Percentiles rank a stretch among this genome's conserved stretches.
phyloP scores from a whole-genome alignment of 1,140 invertebrate species.

The Nasonia vitripennis region DNA sequence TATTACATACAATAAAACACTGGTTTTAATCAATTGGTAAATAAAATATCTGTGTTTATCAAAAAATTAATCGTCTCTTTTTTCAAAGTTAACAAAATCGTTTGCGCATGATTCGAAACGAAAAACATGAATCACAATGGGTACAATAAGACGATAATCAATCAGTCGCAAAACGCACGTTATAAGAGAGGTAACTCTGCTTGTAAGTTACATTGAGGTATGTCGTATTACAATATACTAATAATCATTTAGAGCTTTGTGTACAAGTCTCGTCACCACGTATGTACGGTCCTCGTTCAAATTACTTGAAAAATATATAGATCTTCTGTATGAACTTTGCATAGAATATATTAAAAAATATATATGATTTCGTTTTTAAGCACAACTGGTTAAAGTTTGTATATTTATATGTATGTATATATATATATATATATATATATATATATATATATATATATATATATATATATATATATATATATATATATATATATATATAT shows the following conservation, averaged over 20 bases:
- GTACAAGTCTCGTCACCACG: slow-evolving; percentile 47
- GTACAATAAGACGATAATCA: slow-evolving; percentile 19
- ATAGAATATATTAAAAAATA: slow-evolving; percentile 42
- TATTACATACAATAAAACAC: not conserved
- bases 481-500: no score
- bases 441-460: no score
- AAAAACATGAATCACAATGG: slow-evolving; percentile 41
- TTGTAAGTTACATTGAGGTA: slow-evolving; percentile 68
- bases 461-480: no score
- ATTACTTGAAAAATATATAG: slow-evolving; percentile 46
- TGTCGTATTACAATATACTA: slow-evolving; percentile 65
- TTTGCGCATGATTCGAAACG: slow-evolving; percentile 1
- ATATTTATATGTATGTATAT: not conserved
- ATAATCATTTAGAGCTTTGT: slow-evolving; percentile 52
- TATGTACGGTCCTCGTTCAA: slow-evolving; percentile 25
- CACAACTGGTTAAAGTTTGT: slow-evolving; percentile 22
- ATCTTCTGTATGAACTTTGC: not conserved
- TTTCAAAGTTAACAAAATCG: not conserved
- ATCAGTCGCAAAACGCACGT: slow-evolving; percentile 61
- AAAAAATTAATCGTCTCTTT: slow-evolving; percentile 12
- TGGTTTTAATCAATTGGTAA: slow-evolving; percentile 34
- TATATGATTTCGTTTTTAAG: slow-evolving; percentile 43
- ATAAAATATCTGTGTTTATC: not conserved
- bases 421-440: not conserved
- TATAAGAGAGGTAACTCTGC: slow-evolving; percentile 63